A percentile compares a stretch with the other conserved stretches of the same genome.
phyloP scores from a whole-genome alignment of 1,140 invertebrate species.

The Zaprionus vittiger region DNA sequence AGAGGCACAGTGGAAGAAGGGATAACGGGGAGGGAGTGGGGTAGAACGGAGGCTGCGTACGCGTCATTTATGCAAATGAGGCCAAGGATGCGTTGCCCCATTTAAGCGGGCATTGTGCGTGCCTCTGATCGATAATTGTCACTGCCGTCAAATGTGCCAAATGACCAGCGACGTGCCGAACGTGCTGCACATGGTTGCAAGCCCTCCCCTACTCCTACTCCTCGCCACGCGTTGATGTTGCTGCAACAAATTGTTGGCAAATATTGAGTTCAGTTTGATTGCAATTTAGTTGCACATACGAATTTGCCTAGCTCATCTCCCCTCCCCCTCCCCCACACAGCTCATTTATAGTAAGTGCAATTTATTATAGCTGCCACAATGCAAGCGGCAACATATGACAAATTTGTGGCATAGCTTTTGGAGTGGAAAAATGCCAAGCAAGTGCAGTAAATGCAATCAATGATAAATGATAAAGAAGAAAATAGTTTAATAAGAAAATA shows the following conservation, averaged over 20 bases:
- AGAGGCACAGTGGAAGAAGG: background rate
- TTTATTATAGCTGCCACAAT: constrained; percentile 1
- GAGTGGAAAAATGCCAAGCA: too few relatives aligned
- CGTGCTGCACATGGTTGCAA: constrained; percentile 45
- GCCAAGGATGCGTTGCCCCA: constrained; percentile 70
- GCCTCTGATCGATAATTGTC: constrained; percentile 78
- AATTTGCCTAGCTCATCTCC: background rate
- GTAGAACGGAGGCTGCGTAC: constrained; percentile 6
- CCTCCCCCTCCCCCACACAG: background rate
- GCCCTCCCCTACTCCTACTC: background rate
- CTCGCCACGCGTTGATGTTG: constrained; percentile 17
- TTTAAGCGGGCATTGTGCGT: constrained; percentile 75
- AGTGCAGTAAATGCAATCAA: background rate
- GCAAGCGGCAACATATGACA: background rate
- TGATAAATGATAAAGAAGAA: background rate
- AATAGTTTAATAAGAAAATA: background rate
- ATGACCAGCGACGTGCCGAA: constrained; percentile 67
- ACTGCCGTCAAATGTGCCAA: constrained; percentile 68
- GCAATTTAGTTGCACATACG: constrained; percentile 42
- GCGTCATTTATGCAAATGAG: constrained; percentile 81
- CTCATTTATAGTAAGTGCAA: constrained; percentile 1
- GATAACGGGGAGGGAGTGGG: background rate
- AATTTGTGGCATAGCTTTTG: background rate
- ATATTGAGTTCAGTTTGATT: constrained; percentile 51
- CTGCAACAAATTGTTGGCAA: constrained; percentile 52